Conservation (phyloP, 2,797 vertebrate species). For the Sebastes nivosus region DNA sequence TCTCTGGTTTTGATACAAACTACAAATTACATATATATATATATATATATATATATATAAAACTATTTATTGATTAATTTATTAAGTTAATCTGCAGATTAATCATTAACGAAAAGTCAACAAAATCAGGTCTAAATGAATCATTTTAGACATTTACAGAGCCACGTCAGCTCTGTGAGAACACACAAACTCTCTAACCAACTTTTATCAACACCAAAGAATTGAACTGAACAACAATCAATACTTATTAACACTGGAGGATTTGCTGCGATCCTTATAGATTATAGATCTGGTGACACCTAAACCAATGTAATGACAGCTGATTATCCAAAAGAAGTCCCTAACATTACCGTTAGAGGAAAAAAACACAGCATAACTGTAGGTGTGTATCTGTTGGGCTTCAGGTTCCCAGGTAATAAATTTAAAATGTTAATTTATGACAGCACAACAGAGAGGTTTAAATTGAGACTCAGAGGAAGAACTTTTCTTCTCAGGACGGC, state of each 20-base stretch:
- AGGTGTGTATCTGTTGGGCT: constrained; percentile 30
- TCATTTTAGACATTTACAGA: background rate
- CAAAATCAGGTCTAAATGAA: background rate
- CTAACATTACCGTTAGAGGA: background rate
- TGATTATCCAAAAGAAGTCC: background rate
- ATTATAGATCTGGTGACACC: background rate
- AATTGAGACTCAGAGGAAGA: constrained; percentile 53
- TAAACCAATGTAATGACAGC: background rate
- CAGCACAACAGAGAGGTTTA: constrained; percentile 57
- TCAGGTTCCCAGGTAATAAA: constrained; percentile 74
- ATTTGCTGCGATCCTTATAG: background rate
- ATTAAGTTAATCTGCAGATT: background rate
- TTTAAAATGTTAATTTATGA: constrained; percentile 54
- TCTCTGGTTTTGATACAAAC: background rate
- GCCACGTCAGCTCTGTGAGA: background rate
- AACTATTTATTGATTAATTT: background rate
- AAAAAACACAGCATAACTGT: background rate
- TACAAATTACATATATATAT: no score
- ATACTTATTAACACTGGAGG: background rate
- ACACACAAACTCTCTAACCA: background rate
- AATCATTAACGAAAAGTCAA: background rate
- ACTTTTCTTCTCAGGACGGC: constrained; percentile 29
- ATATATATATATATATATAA: no score
- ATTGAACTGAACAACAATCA: background rate
- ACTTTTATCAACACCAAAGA: background rate